phyloP scores from a whole-genome alignment of 2,113 vertebrate species.

The Arenaria interpres region DNA sequence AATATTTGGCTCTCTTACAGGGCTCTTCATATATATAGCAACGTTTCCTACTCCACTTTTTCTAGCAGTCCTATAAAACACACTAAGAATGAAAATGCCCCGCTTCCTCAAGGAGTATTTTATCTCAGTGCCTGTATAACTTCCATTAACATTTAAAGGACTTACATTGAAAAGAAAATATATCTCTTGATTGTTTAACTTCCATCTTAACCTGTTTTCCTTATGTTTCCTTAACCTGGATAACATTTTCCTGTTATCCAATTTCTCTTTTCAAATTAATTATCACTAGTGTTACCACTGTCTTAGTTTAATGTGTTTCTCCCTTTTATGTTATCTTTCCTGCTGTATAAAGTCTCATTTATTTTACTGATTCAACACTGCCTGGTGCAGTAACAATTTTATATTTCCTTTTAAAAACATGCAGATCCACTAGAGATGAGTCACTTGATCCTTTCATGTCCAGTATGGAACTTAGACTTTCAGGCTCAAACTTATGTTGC shows the following conservation, averaged over 20 bases:
- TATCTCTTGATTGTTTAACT: not conserved
- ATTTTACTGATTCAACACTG: not conserved
- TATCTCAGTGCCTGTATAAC: not conserved
- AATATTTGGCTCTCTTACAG: constrained; percentile 32
- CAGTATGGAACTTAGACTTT: not conserved
- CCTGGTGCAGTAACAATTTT: not conserved
- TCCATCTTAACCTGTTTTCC: not conserved
- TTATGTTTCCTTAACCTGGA: too few species aligned
- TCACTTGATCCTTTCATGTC: not conserved
- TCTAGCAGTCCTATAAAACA: not conserved
- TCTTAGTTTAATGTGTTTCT: not conserved
- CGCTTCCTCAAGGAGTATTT: not conserved
- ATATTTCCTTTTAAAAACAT: not conserved
- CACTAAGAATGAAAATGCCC: not conserved
- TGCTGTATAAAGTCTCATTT: not conserved
- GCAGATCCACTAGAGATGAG: not conserved
- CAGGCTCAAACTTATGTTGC: not conserved
- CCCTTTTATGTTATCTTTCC: not conserved
- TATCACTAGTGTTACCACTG: not conserved
- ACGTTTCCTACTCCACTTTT: not conserved
- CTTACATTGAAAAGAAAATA: not conserved
- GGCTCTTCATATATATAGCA: not conserved
- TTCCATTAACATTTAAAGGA: not conserved
- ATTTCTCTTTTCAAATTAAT: not conserved
- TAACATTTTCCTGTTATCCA: not conserved